phyloP scores from a whole-genome alignment of 2,113 vertebrate species.

The Serinus canaria region DNA sequence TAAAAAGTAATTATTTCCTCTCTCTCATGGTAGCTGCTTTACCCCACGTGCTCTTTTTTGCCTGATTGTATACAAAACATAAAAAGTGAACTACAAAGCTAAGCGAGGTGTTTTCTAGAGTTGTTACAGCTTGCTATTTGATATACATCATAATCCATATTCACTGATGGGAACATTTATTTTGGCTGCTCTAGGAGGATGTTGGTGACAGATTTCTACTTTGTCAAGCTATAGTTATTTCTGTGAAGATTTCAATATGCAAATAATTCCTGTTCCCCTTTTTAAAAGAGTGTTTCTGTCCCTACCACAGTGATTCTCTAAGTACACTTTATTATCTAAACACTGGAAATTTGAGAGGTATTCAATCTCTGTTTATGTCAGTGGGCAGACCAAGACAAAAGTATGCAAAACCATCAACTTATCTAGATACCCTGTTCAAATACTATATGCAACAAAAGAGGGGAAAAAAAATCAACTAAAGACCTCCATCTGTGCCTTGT shows the following conservation, averaged over 20 bases:
- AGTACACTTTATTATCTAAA: not conserved
- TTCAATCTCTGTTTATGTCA: not conserved
- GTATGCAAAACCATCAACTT: not conserved
- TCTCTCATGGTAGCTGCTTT: not conserved
- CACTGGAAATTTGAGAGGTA: not conserved
- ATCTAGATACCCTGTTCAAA: not conserved
- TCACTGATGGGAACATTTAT: not conserved
- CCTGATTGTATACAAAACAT: not conserved
- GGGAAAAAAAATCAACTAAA: not conserved
- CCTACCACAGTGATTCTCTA: not conserved
- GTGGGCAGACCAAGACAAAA: not conserved
- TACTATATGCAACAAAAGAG: not conserved
- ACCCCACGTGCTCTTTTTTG: not conserved
- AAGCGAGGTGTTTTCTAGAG: not conserved
- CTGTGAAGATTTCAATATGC: not conserved
- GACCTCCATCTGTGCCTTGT: not conserved
- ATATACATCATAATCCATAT: not conserved
- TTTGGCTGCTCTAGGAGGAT: not conserved
- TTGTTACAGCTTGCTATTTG: not conserved
- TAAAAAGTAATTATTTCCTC: not conserved
- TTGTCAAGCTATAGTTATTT: not conserved
- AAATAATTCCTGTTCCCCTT: not conserved
- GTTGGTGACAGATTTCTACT: not conserved
- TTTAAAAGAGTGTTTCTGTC: not conserved
- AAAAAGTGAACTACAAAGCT: not conserved